Evolutionary conservation across 2,888 invertebrate genomes (phyloP).

Genomic region (Netelia inedita): DNA sequence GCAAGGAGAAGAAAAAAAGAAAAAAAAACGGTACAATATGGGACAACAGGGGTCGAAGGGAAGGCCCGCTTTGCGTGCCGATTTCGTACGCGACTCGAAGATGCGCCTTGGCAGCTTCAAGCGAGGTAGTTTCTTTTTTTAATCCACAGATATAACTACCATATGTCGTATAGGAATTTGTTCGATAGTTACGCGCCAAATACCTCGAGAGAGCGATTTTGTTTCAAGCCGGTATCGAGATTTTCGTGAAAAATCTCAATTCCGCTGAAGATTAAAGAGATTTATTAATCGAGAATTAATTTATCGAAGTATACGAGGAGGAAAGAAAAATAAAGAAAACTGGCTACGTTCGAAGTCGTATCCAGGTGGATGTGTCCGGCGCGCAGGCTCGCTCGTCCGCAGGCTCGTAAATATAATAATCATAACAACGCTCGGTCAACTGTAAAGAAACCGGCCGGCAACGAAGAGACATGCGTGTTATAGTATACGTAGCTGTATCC

Average conservation of each 20-base stretch:
- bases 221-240: not conserved
- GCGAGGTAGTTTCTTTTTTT: slow-evolving; percentile 76
- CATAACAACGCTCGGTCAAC: slow-evolving; percentile 56
- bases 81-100: slow-evolving; percentile 82
- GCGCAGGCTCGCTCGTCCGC: not conserved
- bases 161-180: slow-evolving; percentile 6
- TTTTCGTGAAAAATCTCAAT: not conserved
- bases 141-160: not conserved
- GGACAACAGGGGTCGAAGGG: slow-evolving; percentile 83
- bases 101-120: slow-evolving; percentile 83
- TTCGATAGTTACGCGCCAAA: not conserved
- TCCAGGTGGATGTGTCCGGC: slow-evolving; percentile 12
- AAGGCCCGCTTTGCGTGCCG: slow-evolving; percentile 79
- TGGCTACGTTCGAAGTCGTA: slow-evolving; percentile 8
- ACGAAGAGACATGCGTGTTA: slow-evolving; percentile 11
- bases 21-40: slow-evolving; percentile 72
- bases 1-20: not conserved
- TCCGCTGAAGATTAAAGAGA: not conserved
- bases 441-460: slow-evolving; percentile 62
- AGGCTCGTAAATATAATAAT: slow-evolving; percentile 32
- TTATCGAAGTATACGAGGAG: not conserved
- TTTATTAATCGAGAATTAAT: not conserved
- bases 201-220: no score
- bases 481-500: not conserved
- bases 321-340: not conserved